These are phyloP conservation scores for Mastomys natalensis DNA, from an alignment of 2,113 vertebrate genomes.

Conservation along the genomic window DNA sequence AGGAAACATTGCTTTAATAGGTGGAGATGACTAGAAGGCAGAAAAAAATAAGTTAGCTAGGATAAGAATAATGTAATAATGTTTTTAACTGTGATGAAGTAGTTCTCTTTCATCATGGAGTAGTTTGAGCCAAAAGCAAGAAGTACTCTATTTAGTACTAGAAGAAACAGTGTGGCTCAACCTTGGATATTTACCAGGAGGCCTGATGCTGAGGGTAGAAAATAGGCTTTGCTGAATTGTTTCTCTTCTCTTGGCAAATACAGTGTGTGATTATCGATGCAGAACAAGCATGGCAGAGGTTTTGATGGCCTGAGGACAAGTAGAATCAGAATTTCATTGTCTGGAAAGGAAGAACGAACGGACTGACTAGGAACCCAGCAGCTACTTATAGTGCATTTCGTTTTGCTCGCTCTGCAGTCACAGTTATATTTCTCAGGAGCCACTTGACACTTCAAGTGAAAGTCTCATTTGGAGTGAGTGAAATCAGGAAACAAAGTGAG, in stretches of 20 bases:
- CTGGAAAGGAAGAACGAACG: background rate
- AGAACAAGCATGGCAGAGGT: background rate
- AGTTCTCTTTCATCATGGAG: background rate
- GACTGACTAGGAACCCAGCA: background rate
- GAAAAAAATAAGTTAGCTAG: background rate
- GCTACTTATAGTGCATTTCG: background rate
- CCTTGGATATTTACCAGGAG: background rate
- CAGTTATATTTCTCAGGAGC: background rate
- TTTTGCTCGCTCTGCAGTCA: too few relatives aligned
- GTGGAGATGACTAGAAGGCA: background rate
- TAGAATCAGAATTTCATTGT: background rate
- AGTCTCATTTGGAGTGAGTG: background rate
- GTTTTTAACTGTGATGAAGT: background rate
- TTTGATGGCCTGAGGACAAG: background rate
- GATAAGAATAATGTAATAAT: background rate
- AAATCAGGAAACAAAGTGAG: background rate
- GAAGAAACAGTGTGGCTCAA: background rate
- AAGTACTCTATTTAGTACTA: background rate
- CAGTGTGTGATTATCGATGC: background rate
- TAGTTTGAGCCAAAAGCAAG: rapidly evolving
- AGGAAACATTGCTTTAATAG: background rate
- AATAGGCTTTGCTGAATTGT: background rate
- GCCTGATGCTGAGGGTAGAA: background rate
- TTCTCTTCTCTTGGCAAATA: background rate
- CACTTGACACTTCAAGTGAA: background rate